Evolutionary conservation across 1,140 invertebrate genomes (phyloP).

Genomic region (Stratiolaelaps scimitus): DNA sequence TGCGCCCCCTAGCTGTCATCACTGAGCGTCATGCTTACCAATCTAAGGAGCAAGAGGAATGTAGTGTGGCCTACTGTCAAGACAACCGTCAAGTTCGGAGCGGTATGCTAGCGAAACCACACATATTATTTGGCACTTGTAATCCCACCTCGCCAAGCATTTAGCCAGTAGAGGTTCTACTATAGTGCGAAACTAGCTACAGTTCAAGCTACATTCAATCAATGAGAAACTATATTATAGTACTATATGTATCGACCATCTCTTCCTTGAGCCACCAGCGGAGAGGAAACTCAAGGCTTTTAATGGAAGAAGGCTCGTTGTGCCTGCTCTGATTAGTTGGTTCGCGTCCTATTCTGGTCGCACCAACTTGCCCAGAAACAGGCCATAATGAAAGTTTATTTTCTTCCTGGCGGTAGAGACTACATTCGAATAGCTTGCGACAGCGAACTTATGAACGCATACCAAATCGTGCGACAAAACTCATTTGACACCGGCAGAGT

Average conservation of each 20-base stretch:
- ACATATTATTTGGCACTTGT: conserved; percentile 12
- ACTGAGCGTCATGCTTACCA: too few relatives aligned
- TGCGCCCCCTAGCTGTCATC: too few relatives aligned
- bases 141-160: conserved; percentile 12
- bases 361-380: conserved; percentile 26
- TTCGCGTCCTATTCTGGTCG: not conserved
- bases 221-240: not conserved
- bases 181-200: not conserved
- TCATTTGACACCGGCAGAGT: too few relatives aligned
- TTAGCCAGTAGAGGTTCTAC: conserved; percentile 18
- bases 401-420: too few relatives aligned
- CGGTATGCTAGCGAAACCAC: conserved; percentile 16
- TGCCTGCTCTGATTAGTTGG: conserved; percentile 19
- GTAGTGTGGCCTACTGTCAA: conserved; percentile 22
- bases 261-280: not conserved
- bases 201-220: not conserved
- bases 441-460: too few relatives aligned
- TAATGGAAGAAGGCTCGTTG: not conserved
- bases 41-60: too few relatives aligned
- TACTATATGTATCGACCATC: not conserved
- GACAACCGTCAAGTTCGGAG: conserved; percentile 8
- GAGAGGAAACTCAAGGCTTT: not conserved
- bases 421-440: too few relatives aligned
- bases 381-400: not conserved
- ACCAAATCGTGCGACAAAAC: too few relatives aligned